Percentiles rank a stretch among this genome's conserved stretches.
Conservation (phyloP, 2,113 vertebrate species). For the Albula goreensis region DNA sequence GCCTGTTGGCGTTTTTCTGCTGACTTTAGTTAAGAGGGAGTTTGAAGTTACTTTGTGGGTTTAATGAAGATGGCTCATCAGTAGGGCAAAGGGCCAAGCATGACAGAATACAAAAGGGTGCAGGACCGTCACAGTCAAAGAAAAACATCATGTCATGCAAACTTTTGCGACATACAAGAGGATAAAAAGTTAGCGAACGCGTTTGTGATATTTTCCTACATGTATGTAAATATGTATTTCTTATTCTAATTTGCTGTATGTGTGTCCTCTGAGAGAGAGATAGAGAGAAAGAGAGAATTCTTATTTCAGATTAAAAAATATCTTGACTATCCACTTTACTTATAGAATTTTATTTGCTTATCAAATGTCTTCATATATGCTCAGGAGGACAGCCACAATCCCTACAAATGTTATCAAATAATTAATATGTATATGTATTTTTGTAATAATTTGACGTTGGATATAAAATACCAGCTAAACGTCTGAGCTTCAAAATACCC, state of each 20-base stretch:
- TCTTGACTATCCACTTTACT: too few relatives aligned
- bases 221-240: not conserved
- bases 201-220: not conserved
- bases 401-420: too few relatives aligned
- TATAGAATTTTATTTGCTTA: too few relatives aligned
- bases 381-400: too few relatives aligned
- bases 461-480: not conserved
- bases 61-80: not conserved
- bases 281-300: too few relatives aligned
- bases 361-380: too few relatives aligned
- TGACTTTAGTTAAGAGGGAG: not conserved
- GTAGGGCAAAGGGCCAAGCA: not conserved
- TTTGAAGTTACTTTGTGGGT: not conserved
- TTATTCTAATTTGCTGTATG: too few relatives aligned
- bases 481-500: too few relatives aligned
- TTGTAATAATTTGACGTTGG: too few relatives aligned
- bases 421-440: too few relatives aligned
- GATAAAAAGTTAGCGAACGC: not conserved
- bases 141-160: not conserved
- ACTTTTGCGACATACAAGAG: not conserved
- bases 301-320: too few relatives aligned
- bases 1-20: not conserved
- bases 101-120: not conserved
- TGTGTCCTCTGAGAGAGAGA: too few relatives aligned
- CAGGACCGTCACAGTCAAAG: not conserved